Base-by-base conservation (phyloP, 1,140 invertebrate species). In the Tetragnatha versicolor region DNA sequence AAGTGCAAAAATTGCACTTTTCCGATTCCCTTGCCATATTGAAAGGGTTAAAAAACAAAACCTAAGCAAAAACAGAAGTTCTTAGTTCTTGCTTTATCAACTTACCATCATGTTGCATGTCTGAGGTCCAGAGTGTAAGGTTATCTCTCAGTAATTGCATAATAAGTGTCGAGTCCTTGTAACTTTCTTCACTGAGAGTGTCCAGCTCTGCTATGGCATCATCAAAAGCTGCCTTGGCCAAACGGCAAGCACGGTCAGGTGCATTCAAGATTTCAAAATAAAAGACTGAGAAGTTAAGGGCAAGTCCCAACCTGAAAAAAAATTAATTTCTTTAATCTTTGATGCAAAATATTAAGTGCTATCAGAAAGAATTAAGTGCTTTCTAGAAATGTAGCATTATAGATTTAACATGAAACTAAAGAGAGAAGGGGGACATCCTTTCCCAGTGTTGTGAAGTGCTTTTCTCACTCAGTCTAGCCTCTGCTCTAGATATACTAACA, bases 101-200 rank as follows among this genome's bases (percentile, higher is more conserved):
- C 61, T 68, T 33, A 75, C 80, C 80, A 70, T 77, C 80, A 72
- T 90, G 93, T 88, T 96, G 93, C 92, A 96, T 96, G 89, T 98
- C 96, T 83, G 94, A 95, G 83, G 96, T 98, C 97, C 97, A 98
- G 81, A 98, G 91, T 84, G 96, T 98, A 81, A 98, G 91, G 90
- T 98, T 98, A 89, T 98, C 97, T 88, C 97, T 90, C 86, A 98
- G 91, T 84, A 98, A 91, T 89, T 98, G 97, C 97, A 98, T 98
- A 85, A 98, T 98, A 81, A 98, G 91, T 83, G 97, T 98, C 65
- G 95, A 97, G 90, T 98, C 97, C 90, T 98, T 98, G 90, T 98
- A 98, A 86, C 93, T 96, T 87, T 98, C 96, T 89, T 98, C 96
- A 84, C 93, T 95, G 81, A 98, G 89, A 79, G 94, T 98, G 53